phyloP scores from a whole-genome alignment of 2,888 invertebrate species.

The Lycia hirtaria region DNA sequence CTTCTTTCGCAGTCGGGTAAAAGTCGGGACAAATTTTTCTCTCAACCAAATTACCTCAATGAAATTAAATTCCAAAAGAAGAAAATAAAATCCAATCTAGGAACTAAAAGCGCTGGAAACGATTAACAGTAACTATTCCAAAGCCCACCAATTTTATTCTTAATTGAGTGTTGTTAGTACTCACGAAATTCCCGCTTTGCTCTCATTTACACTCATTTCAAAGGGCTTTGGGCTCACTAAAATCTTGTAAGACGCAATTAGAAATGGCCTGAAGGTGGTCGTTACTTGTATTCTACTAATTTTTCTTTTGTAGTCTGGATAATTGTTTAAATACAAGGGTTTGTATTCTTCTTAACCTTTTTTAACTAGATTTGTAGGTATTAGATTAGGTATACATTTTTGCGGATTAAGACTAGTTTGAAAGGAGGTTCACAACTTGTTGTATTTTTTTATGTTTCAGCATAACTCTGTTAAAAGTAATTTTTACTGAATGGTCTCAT shows the following conservation, averaged over 20 bases:
- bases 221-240: constrained; percentile 2
- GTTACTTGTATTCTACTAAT: constrained; percentile 1
- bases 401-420: too few relatives aligned
- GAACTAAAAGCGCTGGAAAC: constrained; percentile 18
- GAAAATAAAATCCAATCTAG: constrained; percentile 22
- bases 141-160: constrained; percentile 18
- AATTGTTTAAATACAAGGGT: background rate
- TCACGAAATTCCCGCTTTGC: background rate
- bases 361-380: background rate
- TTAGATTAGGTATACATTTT: constrained; percentile 1
- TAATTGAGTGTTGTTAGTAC: constrained; percentile 26
- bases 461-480: too few relatives aligned
- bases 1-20: too few relatives aligned
- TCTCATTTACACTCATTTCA: background rate
- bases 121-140: constrained; percentile 27
- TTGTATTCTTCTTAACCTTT: constrained; percentile 1
- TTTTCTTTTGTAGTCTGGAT: constrained; percentile 5
- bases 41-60: constrained; percentile 10
- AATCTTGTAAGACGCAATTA: constrained; percentile 13
- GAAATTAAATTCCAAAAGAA: constrained; percentile 27
- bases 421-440: too few relatives aligned
- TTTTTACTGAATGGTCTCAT: too few relatives aligned
- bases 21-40: too few relatives aligned
- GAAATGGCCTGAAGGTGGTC: background rate
- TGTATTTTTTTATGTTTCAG: too few relatives aligned